Evolutionary conservation across 2,797 vertebrate genomes (phyloP).

Genomic region (Eutrigla gurnardus): DNA sequence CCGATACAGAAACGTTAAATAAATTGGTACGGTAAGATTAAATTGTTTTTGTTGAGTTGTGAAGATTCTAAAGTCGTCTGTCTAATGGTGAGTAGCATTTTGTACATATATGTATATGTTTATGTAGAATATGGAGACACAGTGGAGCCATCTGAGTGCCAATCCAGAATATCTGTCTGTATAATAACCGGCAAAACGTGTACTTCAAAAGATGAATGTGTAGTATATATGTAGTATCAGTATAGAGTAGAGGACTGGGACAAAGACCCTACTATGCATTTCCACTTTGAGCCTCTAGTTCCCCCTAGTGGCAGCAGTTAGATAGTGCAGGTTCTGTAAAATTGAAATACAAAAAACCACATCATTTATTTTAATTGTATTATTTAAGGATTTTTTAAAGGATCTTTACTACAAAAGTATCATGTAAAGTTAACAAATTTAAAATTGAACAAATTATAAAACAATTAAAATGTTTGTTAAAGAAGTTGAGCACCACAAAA

Average conservation of each 20-base stretch:
- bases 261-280: neutral
- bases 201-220: neutral
- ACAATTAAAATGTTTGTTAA: neutral
- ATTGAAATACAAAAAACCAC: neutral
- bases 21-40: neutral
- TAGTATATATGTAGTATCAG: neutral
- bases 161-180: no score
- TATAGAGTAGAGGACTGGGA: neutral
- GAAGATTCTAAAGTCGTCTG: no score
- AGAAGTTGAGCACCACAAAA: neutral
- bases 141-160: no score
- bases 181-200: neutral
- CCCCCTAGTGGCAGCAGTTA: constrained; percentile 50
- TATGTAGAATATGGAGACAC: no score
- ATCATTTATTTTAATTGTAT: constrained; percentile 6
- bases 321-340: constrained; percentile 35
- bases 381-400: neutral
- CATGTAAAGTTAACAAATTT: constrained; percentile 9
- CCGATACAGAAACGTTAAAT: neutral
- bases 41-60: no score
- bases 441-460: neutral
- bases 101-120: no score
- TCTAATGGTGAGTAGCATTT: no score
- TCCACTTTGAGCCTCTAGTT: constrained; percentile 37
- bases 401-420: constrained; percentile 2